phyloP scores from a whole-genome alignment of 2,888 invertebrate species.

The Uropetala carovei region DNA sequence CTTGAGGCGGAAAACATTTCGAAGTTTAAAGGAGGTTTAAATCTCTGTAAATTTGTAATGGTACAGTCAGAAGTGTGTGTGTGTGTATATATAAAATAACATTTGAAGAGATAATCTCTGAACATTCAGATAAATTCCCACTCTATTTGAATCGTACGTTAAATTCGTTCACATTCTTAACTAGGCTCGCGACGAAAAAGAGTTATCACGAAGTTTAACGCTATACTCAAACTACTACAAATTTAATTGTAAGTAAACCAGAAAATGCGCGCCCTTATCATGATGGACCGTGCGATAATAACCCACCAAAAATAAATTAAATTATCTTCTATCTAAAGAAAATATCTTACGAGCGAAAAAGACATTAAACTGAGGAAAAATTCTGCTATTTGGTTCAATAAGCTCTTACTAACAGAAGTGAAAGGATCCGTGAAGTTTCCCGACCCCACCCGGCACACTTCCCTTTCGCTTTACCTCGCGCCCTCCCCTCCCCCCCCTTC shows the following conservation, averaged over 20 bases:
- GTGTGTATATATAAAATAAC: too few species aligned
- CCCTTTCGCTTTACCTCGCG: not conserved
- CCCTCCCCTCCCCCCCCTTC: not conserved
- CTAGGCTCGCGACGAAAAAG: too few species aligned
- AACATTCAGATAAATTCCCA: too few species aligned
- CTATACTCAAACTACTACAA: not conserved
- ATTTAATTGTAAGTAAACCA: not conserved
- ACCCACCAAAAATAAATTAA: not conserved
- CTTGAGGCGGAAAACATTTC: too few species aligned
- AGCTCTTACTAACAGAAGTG: not conserved
- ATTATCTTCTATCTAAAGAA: not conserved
- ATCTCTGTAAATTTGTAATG: too few species aligned
- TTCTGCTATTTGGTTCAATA: constrained; percentile 34
- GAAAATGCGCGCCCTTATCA: not conserved
- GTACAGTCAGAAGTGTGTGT: too few species aligned
- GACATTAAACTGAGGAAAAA: constrained; percentile 19
- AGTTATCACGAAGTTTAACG: too few species aligned
- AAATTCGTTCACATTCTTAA: too few species aligned
- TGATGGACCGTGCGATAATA: not conserved
- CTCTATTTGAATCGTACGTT: too few species aligned
- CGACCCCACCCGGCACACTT: not conserved
- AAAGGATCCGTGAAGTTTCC: constrained; percentile 34
- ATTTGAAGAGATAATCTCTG: too few species aligned
- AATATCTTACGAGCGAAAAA: not conserved
- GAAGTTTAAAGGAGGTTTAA: too few species aligned